Evolutionary conservation across 2,888 invertebrate genomes (phyloP).

Genomic region (Ceraclea dissimilis): DNA sequence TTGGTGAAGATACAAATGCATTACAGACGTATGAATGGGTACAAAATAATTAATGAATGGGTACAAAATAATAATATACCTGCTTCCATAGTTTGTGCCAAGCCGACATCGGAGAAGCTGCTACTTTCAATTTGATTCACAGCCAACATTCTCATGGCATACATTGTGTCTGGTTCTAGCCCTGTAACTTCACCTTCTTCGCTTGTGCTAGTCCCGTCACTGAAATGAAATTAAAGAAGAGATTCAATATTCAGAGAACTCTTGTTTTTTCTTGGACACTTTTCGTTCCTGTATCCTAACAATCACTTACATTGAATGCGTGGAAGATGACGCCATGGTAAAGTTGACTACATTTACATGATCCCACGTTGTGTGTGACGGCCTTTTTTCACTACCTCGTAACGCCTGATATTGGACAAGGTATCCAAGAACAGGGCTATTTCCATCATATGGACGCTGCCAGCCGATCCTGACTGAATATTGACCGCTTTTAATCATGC

Average conservation of each 20-base stretch:
- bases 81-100: slow-evolving; percentile 66
- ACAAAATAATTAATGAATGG: not conserved
- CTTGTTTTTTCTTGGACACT: too few species aligned
- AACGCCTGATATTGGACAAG: slow-evolving; percentile 63
- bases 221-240: not conserved
- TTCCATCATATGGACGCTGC: slow-evolving; percentile 70
- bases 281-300: too few species aligned
- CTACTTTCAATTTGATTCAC: slow-evolving; percentile 67
- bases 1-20: too few species aligned
- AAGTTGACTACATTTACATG: slow-evolving; percentile 52
- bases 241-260: not conserved
- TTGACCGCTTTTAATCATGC: slow-evolving; percentile 58
- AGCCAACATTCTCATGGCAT: slow-evolving; percentile 63
- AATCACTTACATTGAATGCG: slow-evolving; percentile 9
- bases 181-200: slow-evolving; percentile 29
- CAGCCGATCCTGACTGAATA: slow-evolving; percentile 55
- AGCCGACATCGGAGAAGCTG: slow-evolving; percentile 53
- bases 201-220: slow-evolving; percentile 16
- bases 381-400: slow-evolving; percentile 42
- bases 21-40: too few species aligned
- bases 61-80: slow-evolving; percentile 33
- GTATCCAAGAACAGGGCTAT: slow-evolving; percentile 72
- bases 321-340: slow-evolving; percentile 36
- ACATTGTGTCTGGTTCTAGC: slow-evolving; percentile 60
- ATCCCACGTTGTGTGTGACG: slow-evolving; percentile 42